Evolutionary conservation across 1,140 invertebrate species (phyloP), one percentile per base, ranked within the genome.

Genomic region (Cotesia typhae): DNA sequence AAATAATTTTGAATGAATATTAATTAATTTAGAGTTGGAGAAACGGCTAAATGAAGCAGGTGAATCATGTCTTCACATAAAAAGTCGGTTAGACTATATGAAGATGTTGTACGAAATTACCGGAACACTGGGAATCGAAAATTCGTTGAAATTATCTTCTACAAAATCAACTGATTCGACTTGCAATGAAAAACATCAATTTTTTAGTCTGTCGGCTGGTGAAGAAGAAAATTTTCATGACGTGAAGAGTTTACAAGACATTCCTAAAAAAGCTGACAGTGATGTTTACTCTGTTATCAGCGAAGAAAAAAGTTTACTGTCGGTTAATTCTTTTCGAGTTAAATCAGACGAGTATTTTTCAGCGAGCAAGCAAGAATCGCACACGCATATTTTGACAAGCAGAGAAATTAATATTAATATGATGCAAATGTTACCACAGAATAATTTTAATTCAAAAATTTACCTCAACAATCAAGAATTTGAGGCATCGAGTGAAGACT

Each of bases 31-130:
- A 65, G 63, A 38, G 14, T 38, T 65, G 41, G 69, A 17, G 4
- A 6, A 53, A 37, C 4, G 51, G 57, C 41, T 64, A 0, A 9
- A 51, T 28, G 69, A n/a, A 14, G 28, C 14, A 2, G 20, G 10
- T 4, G 53, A 35, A 37, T n/a, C 12, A 64, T 71, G 69, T 51
- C 38, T 53, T 53, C 5, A n/a, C 1, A 28, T 71, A n/a, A 41
- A 71, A 64, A 65, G 64, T 12, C 20, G 47, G 0, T 35, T 71
- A 60, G 69, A 55, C 4, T 71, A 71, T 36, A 41, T 35, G 12
- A 52, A 35, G 36, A 71, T 71, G 60, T 7, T 71, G 14, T 71
- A 64, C 37, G 5, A 71, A n/a, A 64, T 7, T 63, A 47, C 47
- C 1, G 20, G 41, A 5, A 20, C 59, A 14, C 10, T 6, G 14